Percentiles rank a stretch among this genome's conserved stretches.
Evolutionary conservation across 2,888 invertebrate species (phyloP).

Genomic region (Pammene aurita): DNA sequence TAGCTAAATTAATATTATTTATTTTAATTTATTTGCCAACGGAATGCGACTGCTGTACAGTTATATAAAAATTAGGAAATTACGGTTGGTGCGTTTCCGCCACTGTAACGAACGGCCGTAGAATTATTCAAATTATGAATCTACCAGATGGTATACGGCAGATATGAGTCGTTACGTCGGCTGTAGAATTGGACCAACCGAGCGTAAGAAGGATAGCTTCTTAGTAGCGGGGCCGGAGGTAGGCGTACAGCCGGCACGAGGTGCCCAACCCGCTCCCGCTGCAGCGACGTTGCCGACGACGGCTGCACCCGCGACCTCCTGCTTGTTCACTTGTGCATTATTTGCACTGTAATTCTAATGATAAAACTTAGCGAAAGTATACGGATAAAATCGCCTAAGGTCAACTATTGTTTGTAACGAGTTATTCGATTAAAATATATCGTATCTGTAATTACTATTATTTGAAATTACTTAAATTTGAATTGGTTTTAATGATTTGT

Average conservation of each 20-base stretch:
- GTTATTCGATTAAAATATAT: slow-evolving; percentile 49
- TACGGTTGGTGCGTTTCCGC: slow-evolving; percentile 61
- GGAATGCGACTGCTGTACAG: slow-evolving; percentile 82
- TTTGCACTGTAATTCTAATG: slow-evolving; percentile 63
- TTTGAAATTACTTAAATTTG: slow-evolving; percentile 58
- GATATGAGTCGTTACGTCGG: slow-evolving; percentile 43
- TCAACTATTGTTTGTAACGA: slow-evolving; percentile 60
- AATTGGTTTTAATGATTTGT: slow-evolving; percentile 61
- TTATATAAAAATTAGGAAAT: slow-evolving; percentile 70
- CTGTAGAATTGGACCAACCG: slow-evolving; percentile 52
- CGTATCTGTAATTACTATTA: slow-evolving; percentile 45
- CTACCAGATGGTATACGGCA: slow-evolving; percentile 25
- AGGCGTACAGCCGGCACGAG: slow-evolving; percentile 17
- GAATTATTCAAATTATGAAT: slow-evolving; percentile 26
- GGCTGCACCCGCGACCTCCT: slow-evolving; percentile 42
- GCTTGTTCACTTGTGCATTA: slow-evolving; percentile 59
- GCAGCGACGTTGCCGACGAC: not conserved
- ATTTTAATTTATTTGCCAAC: slow-evolving; percentile 80
- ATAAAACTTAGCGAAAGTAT: slow-evolving; percentile 70
- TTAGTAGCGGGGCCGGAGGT: slow-evolving; percentile 40
- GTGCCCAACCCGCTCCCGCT: slow-evolving; percentile 4
- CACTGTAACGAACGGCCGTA: slow-evolving; percentile 33
- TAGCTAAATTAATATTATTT: slow-evolving; percentile 80
- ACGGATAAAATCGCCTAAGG: slow-evolving; percentile 74
- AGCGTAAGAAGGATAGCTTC: slow-evolving; percentile 63